These are phyloP conservation scores for Bursaphelenchus okinawaensis DNA, from an alignment of 2,888 invertebrate species.

Conservation along the genomic window DNA sequence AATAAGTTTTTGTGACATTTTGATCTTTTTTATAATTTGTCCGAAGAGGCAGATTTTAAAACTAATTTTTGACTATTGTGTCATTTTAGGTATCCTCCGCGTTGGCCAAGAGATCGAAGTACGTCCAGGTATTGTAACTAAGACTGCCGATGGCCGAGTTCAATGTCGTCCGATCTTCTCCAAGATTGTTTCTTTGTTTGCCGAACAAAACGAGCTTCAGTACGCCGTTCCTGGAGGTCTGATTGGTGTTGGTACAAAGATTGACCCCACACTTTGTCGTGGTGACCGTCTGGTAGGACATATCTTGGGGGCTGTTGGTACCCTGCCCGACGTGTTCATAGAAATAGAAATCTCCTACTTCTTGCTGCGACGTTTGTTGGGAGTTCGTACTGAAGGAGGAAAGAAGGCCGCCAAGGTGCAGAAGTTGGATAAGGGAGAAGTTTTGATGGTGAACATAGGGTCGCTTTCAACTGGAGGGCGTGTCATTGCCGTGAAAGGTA, in stretches of 20 bases:
- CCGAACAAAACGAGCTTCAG: constrained; percentile 93
- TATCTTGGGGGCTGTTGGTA: constrained; percentile 83
- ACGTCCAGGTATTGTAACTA: constrained; percentile 75
- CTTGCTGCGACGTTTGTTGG: constrained; percentile 84
- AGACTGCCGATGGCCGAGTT: constrained; percentile 87
- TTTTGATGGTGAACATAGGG: constrained; percentile 93
- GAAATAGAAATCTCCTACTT: constrained; percentile 97
- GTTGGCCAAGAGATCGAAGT: constrained; percentile 96
- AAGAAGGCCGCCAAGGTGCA: constrained; percentile 97
- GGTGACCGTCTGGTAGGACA: constrained; percentile 97
- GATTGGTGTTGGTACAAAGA: constrained; percentile 96
- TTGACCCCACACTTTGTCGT: constrained; percentile 94
- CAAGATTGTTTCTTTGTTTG: constrained; percentile 83
- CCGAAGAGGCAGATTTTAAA: background rate
- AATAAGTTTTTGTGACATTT: constrained; percentile 1
- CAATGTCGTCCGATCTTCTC: constrained; percentile 95
- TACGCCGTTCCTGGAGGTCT: constrained; percentile 99
- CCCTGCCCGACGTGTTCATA: constrained; percentile 90
- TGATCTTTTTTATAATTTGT: background rate
- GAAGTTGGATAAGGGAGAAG: constrained; percentile 81
- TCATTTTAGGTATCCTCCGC: constrained; percentile 58
- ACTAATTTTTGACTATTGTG: background rate
- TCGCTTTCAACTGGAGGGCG: constrained; percentile 87
- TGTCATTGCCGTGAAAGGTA: constrained; percentile 62
- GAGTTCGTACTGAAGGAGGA: constrained; percentile 96